These are phyloP conservation scores for Luidia sarsii DNA, from an alignment of 53 echinoderm and acorn worm species.

Conservation along the genomic window DNA sequence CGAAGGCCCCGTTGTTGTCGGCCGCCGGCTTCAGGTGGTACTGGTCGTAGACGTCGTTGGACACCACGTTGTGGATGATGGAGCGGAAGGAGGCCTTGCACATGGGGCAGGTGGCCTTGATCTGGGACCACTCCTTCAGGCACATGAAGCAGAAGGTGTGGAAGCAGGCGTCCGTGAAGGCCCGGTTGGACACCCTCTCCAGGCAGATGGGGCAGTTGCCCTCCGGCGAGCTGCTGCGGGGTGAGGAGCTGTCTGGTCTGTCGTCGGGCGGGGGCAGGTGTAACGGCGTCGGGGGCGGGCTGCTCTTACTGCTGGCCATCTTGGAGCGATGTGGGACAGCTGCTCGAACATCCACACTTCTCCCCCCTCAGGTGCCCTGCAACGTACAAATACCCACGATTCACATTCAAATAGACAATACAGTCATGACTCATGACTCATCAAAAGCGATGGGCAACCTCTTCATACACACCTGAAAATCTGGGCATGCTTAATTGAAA, in stretches of 20 bases:
- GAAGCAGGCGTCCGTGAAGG: conserved; percentile 97
- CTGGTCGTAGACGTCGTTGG: conserved; percentile 93
- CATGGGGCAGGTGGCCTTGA: conserved; percentile 88
- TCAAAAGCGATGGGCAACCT: too few relatives aligned
- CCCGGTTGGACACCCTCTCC: conserved; percentile 79
- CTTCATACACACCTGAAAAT: too few relatives aligned
- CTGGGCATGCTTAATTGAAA: too few relatives aligned
- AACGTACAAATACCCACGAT: too few relatives aligned
- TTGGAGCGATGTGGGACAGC: too few relatives aligned
- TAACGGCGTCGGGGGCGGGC: conserved; percentile 6
- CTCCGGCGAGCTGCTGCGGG: conserved; percentile 69
- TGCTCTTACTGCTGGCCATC: conserved; percentile 39
- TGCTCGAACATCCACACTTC: too few relatives aligned
- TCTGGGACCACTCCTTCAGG: conserved; percentile 93
- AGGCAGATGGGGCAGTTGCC: conserved; percentile 91
- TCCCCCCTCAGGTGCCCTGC: too few relatives aligned
- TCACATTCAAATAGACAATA: too few relatives aligned
- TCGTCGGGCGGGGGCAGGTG: conserved; percentile 6
- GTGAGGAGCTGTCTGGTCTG: conserved; percentile 36
- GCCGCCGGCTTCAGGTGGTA: conserved; percentile 69
- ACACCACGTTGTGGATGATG: conserved; percentile 92
- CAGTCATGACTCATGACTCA: too few relatives aligned
- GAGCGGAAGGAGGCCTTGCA: conserved; percentile 94
- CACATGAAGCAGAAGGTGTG: conserved; percentile 94
- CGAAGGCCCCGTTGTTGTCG: conserved; percentile 36